Evolutionary conservation across 2,888 invertebrate genomes (phyloP).

Genomic region (Falcaria lacertinaria): DNA sequence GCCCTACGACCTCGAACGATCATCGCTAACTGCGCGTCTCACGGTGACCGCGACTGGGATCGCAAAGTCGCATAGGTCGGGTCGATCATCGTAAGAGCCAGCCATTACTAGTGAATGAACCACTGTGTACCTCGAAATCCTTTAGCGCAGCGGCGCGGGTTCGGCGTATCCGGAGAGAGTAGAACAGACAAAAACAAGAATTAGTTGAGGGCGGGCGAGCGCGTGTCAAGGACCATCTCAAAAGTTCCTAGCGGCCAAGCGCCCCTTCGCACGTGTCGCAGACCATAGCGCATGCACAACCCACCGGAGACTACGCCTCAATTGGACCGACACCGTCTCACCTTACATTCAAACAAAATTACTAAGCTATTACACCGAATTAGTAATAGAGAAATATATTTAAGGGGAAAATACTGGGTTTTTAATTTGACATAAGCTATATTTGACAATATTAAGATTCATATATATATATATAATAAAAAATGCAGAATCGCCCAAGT

Average conservation of each 20-base stretch:
- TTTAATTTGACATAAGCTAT: conserved; percentile 56
- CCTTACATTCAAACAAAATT: conserved; percentile 56
- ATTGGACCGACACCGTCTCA: conserved; percentile 59
- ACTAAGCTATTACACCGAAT: conserved; percentile 72
- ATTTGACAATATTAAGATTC: conserved; percentile 30
- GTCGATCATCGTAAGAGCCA: conserved; percentile 70
- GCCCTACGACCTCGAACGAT: conserved; percentile 79
- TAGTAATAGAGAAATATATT: conserved; percentile 60
- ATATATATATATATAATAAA: conserved; percentile 29
- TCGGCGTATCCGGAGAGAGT: conserved; percentile 85
- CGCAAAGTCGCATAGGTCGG: conserved; percentile 60
- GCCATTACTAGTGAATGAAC: conserved; percentile 76
- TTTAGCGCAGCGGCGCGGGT: conserved; percentile 83
- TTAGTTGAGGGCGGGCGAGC: conserved; percentile 80
- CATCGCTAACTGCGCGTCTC: conserved; percentile 61
- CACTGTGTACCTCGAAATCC: conserved; percentile 91
- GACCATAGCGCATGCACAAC: conserved; percentile 70
- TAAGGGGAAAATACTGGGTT: conserved; percentile 53
- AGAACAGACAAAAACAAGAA: conserved; percentile 84
- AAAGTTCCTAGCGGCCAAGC: conserved; percentile 86
- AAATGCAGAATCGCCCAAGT: conserved; percentile 52
- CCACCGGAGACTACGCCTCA: conserved; percentile 44
- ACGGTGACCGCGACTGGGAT: conserved; percentile 63
- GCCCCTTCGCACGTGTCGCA: conserved; percentile 36
- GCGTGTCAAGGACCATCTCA: conserved; percentile 93